These are phyloP conservation scores for Ophthalmolycus amberensis DNA, from an alignment of 2,113 vertebrate species.

Conservation along the genomic window DNA sequence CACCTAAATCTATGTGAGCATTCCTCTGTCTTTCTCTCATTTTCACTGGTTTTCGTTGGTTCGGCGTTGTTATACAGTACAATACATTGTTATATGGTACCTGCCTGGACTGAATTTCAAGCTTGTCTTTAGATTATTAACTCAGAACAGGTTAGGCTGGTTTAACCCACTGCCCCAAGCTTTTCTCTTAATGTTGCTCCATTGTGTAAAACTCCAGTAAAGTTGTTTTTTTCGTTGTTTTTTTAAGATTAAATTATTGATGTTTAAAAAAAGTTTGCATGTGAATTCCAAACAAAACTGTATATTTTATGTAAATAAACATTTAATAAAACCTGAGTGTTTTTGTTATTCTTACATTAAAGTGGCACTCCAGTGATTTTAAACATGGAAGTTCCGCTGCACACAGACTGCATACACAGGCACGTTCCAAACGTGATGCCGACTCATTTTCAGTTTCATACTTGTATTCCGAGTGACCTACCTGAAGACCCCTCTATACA, in stretches of 20 bases:
- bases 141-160: slow-evolving; percentile 36
- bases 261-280: slow-evolving; percentile 65
- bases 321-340: slow-evolving; percentile 46
- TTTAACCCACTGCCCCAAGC: slow-evolving; percentile 41
- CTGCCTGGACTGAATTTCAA: slow-evolving; percentile 41
- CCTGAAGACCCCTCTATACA: neutral
- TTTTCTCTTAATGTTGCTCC: slow-evolving; percentile 42
- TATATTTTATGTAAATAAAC: slow-evolving; percentile 72
- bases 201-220: slow-evolving; percentile 68
- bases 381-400: neutral
- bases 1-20: neutral
- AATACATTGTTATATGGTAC: slow-evolving; percentile 39
- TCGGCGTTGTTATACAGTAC: slow-evolving; percentile 29
- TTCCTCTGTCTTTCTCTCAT: neutral
- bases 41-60: slow-evolving; percentile 7
- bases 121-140: slow-evolving; percentile 37
- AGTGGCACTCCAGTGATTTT: neutral
- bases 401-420: neutral
- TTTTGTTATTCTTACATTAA: neutral
- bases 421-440: too few species aligned
- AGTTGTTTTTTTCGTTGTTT: slow-evolving; percentile 57
- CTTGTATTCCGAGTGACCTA: neutral
- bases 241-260: slow-evolving; percentile 78
- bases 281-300: slow-evolving; percentile 52
- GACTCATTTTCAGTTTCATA: neutral